Evolutionary conservation across 2,113 vertebrate genomes (phyloP).

Genomic region (Callospermophilus lateralis): DNA sequence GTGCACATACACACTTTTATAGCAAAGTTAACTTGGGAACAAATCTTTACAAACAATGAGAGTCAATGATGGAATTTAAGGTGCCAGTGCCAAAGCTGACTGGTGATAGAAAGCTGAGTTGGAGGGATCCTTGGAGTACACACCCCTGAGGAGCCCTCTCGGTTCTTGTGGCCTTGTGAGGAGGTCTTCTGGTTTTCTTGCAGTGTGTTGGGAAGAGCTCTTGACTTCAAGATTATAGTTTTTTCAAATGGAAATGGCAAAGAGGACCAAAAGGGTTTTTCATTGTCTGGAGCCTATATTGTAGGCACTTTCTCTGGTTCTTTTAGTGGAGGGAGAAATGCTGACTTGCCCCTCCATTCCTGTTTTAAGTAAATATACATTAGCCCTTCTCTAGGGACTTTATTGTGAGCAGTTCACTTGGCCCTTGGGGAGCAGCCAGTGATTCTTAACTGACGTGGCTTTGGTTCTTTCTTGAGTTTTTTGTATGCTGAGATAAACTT

Average conservation of each 20-base stretch:
- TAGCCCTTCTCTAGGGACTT: neutral
- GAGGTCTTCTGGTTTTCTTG: neutral
- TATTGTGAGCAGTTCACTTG: neutral
- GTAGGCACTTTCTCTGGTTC: neutral
- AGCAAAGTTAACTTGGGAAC: neutral
- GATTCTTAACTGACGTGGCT: neutral
- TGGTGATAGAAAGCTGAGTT: neutral
- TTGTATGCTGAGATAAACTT: neutral
- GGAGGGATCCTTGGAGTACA: neutral
- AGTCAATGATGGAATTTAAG: neutral
- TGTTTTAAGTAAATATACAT: neutral
- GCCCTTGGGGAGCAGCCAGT: neutral
- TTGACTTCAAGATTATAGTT: neutral
- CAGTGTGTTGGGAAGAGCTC: neutral
- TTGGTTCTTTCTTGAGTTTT: neutral
- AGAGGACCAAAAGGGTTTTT: neutral
- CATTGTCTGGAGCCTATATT: neutral
- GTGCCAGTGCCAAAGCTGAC: neutral
- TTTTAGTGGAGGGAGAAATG: neutral
- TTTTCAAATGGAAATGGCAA: constrained; percentile 49
- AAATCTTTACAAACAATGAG: neutral
- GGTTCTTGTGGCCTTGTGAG: neutral
- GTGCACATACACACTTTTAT: neutral
- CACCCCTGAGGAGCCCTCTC: accelerated
- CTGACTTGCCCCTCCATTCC: neutral